Conservation (phyloP, 2,113 vertebrate genomes). For the Etheostoma spectabile region DNA sequence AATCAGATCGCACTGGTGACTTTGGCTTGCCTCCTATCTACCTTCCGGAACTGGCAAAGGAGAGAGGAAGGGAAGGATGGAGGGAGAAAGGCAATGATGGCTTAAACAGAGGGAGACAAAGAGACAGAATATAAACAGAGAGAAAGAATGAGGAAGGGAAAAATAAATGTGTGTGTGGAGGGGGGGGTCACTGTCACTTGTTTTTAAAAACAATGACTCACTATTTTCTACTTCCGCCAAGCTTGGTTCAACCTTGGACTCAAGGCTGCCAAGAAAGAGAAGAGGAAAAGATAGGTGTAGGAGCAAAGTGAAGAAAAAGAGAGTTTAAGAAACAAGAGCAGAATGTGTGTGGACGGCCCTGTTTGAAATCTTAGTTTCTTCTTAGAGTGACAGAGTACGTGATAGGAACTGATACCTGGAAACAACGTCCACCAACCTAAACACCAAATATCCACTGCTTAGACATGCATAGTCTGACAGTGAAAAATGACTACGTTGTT, state of each 20-base stretch:
- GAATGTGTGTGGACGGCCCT: neutral
- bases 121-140: slow-evolving; percentile 18
- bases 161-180: neutral
- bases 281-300: neutral
- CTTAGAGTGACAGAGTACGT: neutral
- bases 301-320: neutral
- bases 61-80: neutral
- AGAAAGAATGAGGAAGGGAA: slow-evolving; percentile 36
- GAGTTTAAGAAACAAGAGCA: neutral
- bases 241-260: slow-evolving; percentile 46
- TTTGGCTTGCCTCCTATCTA: slow-evolving; percentile 47
- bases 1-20: slow-evolving; percentile 67
- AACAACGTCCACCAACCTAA: neutral
- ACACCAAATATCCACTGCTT: neutral
- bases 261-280: neutral
- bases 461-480: neutral
- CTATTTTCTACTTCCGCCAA: slow-evolving; percentile 25
- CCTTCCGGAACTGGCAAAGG: slow-evolving; percentile 20
- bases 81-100: neutral
- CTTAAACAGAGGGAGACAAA: slow-evolving; percentile 31
- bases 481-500: neutral
- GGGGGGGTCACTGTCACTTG: slow-evolving; percentile 52
- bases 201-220: slow-evolving; percentile 69
- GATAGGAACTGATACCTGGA: slow-evolving; percentile 1
- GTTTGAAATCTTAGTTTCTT: neutral